Evolutionary conservation across 2,797 vertebrate species (phyloP).

Genomic region (Poeciliopsis presidionis): DNA sequence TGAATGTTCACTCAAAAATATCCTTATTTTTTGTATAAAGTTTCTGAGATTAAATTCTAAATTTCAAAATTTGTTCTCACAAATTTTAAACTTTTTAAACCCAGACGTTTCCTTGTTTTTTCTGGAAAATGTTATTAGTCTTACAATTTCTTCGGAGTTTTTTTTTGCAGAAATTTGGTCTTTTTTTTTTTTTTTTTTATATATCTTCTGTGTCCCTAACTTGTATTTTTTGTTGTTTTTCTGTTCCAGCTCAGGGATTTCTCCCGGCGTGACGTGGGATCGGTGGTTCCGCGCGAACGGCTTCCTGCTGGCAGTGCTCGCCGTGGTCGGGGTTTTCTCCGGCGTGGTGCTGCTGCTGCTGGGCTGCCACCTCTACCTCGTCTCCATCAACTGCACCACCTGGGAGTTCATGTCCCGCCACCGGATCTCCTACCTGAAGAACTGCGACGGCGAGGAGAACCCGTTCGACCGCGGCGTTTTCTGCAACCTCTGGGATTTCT

Average conservation of each 20-base stretch:
- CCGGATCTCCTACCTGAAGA: constrained; percentile 90
- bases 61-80: no score
- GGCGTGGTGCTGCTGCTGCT: constrained; percentile 84
- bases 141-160: no score
- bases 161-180: no score
- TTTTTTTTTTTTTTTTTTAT: no score
- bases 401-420: constrained; percentile 96
- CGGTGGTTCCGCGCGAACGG: constrained; percentile 83
- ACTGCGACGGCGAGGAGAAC: constrained; percentile 81
- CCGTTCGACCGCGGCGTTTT: constrained; percentile 90
- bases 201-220: no score
- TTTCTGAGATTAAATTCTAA: no score
- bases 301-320: constrained; percentile 83
- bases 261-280: constrained; percentile 75
- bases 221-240: no score
- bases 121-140: no score
- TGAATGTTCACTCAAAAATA: no score
- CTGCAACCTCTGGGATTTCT: constrained; percentile 91
- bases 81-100: no score
- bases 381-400: constrained; percentile 90
- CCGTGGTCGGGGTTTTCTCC: constrained; percentile 76
- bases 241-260: constrained; percentile 86
- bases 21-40: no score
- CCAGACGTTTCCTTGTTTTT: no score
- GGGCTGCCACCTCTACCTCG: constrained; percentile 89